These are phyloP conservation scores for Clavelina lepadiformis DNA, from an alignment of 23 tunicate genomes.

Conservation along the genomic window DNA sequence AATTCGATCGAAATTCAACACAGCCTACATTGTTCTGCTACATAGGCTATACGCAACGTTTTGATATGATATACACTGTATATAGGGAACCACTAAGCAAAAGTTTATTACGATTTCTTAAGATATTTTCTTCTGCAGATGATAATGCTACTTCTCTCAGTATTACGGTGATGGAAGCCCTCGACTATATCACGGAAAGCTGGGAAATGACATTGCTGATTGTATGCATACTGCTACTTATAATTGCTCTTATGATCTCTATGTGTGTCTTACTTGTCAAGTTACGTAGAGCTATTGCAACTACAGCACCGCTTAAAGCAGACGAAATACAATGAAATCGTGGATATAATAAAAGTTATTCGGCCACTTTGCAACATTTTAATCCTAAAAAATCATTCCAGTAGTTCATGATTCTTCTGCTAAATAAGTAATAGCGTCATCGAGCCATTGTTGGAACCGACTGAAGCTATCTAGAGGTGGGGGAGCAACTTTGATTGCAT, in stretches of 20 bases:
- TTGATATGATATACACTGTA: no score
- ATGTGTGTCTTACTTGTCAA: slow-evolving; percentile 19
- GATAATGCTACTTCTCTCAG: slow-evolving; percentile 17
- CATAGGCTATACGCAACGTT: no score
- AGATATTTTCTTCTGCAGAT: neutral
- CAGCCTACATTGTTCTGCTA: no score
- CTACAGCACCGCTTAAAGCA: neutral
- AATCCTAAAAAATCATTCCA: no score
- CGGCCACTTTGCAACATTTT: no score
- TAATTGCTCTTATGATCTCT: slow-evolving; percentile 26
- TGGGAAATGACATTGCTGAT: slow-evolving; percentile 22
- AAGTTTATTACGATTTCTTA: neutral
- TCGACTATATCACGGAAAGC: slow-evolving; percentile 26
- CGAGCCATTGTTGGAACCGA: slow-evolving; percentile 17
- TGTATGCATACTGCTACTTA: slow-evolving; percentile 16
- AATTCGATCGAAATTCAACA: no score
- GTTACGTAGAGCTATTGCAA: neutral
- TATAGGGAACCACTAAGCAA: neutral
- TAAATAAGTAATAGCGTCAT: slow-evolving; percentile 25
- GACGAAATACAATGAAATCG: neutral
- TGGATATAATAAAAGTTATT: no score
- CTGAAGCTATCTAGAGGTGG: slow-evolving; percentile 25
- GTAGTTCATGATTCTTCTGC: slow-evolving; percentile 4
- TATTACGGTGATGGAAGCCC: slow-evolving; percentile 23
- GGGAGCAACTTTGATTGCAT: slow-evolving; percentile 1